Percentiles rank a stretch among this genome's conserved stretches.
These are phyloP conservation scores for Globodera rostochiensis DNA, from an alignment of 1,140 invertebrate genomes.

Conservation along the genomic window DNA sequence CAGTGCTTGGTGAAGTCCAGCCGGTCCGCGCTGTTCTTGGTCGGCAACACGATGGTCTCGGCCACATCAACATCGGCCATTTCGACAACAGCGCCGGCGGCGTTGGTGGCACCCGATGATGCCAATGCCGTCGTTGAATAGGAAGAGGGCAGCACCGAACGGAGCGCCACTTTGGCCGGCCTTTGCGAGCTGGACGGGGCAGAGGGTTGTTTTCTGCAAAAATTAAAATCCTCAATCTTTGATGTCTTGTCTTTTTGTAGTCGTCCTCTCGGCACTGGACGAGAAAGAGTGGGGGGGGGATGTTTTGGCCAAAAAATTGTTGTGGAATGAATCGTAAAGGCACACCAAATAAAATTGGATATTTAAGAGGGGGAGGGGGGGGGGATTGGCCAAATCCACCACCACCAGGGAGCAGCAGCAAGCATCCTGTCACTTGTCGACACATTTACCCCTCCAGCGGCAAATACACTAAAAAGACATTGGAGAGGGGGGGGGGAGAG, in stretches of 20 bases:
- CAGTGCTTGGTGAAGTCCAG: conserved; percentile 64
- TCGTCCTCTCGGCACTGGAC: no score
- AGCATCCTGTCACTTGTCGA: not conserved
- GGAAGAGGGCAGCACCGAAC: not conserved
- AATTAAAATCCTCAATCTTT: no score
- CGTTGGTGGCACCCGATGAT: not conserved
- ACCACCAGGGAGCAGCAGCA: not conserved
- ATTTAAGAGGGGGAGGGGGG: not conserved
- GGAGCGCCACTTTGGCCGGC: not conserved
- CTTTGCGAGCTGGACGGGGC: not conserved
- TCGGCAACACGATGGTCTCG: conserved; percentile 63
- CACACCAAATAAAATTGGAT: not conserved
- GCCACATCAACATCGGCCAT: conserved; percentile 53
- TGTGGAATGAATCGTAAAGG: no score
- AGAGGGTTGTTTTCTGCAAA: not conserved
- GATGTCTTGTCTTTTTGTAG: no score
- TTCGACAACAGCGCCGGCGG: not conserved
- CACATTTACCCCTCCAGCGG: not conserved
- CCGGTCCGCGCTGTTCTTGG: conserved; percentile 55
- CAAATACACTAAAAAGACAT: not conserved
- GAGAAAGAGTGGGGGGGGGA: no score
- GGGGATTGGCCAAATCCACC: not conserved
- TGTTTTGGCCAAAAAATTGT: not conserved
- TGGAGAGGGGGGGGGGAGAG: not conserved
- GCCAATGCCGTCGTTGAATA: not conserved